Conservation (phyloP, 2,113 vertebrate genomes). For the Odocoileus hemionus region DNA sequence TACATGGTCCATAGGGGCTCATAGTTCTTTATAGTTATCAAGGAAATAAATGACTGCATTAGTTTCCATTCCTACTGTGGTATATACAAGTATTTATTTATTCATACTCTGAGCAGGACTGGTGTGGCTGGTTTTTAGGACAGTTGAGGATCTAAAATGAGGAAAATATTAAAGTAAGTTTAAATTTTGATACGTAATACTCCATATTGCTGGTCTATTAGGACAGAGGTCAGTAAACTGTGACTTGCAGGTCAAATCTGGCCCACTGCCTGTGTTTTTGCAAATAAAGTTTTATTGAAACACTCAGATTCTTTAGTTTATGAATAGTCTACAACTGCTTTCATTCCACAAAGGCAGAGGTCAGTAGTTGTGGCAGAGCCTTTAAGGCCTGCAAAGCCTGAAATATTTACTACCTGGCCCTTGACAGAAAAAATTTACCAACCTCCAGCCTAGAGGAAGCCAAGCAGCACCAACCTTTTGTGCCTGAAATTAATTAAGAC, state of each 20-base stretch:
- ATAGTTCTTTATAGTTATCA: neutral
- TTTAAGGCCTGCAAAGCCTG: neutral
- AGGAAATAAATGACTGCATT: neutral
- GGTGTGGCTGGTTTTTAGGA: neutral
- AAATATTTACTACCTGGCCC: neutral
- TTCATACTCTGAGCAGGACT: neutral
- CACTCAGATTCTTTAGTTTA: neutral
- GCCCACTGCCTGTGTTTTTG: neutral
- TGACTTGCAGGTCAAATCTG: fast-evolving
- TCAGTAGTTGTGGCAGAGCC: neutral
- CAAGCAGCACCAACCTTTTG: neutral
- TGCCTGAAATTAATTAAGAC: constrained; percentile 32
- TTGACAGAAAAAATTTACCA: neutral
- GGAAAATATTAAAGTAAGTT: neutral
- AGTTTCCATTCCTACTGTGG: neutral
- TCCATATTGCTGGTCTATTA: neutral
- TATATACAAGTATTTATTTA: neutral
- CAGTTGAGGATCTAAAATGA: neutral
- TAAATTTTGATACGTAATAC: neutral
- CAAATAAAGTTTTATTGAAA: constrained; percentile 14
- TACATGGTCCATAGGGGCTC: neutral
- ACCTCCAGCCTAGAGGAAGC: neutral
- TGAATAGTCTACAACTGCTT: neutral
- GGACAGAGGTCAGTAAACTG: neutral
- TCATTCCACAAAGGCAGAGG: neutral